Evolutionary conservation across 2,113 vertebrate genomes (phyloP), one percentile per base, ranked within the genome.

Genomic region (Pycnonotus jocosus): DNA sequence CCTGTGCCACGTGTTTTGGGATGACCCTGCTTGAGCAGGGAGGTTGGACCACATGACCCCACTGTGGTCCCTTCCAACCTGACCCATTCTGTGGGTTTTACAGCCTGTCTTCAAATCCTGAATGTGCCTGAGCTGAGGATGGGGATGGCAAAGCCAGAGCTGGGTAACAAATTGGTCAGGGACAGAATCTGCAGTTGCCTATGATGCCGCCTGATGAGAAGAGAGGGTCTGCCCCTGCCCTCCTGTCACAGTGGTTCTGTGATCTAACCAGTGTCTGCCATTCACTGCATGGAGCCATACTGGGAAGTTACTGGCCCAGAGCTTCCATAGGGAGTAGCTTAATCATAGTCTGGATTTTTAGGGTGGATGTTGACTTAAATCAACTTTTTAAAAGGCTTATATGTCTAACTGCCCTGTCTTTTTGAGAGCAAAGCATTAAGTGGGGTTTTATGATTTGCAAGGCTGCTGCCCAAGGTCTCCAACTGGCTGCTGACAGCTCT

Each of bases 401-500:
- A 19, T 1, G 3, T 70, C 50, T 22, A 45, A 2, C 8, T 56
- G 0, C 17, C 1, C 8, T 33, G 28, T 38, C 10, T 7, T 19
- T 85, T 17, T 48, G 38, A 74, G 81, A 85, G 20, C 56, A 50
- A 25, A 27, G 8, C 17, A 33, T 33, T 35, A n/a, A 30, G 16
- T 60, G 13, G 24, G 3, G 30, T 84, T 70, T 84, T 40, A 9
- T 30, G 28, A 68, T 15, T 44, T 53, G 11, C 21, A 9, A 28
- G 23, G 22, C 25, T 62, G 50, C 47, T 58, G 60, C 64, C 69
- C 15, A 33, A 5, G 54, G 15, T 40, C 25, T 66, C 73, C 20
- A 12, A 0, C 45, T 50, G 56, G 37, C 18, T 70, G 64, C 30
- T 37, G 58, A 47, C 62, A 51, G 57, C 54, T 35, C 15, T 12